A percentile compares a stretch with the other conserved stretches of the same genome.
Conservation (phyloP, 2,888 invertebrate genomes). For the Latrodectus elegans region DNA sequence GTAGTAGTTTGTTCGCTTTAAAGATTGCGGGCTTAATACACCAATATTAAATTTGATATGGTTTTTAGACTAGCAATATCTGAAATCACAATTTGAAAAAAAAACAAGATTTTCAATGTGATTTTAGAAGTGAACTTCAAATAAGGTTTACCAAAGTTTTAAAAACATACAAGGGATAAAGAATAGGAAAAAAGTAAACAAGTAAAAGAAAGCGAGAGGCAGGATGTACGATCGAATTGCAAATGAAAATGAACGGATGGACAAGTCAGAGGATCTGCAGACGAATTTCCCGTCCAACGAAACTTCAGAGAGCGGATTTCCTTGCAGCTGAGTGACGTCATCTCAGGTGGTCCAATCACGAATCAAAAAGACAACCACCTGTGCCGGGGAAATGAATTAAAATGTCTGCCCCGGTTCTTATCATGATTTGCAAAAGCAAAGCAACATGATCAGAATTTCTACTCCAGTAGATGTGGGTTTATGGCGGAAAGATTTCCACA, state of each 20-base stretch:
- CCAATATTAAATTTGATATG: too few relatives aligned
- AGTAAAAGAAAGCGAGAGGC: slow-evolving; percentile 7
- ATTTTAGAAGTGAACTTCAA: too few relatives aligned
- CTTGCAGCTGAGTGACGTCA: slow-evolving; percentile 54
- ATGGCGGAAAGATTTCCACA: neutral
- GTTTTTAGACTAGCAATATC: too few relatives aligned
- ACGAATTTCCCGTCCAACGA: slow-evolving; percentile 44
- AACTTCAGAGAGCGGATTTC: slow-evolving; percentile 56
- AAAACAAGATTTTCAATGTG: too few relatives aligned
- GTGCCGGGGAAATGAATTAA: slow-evolving; percentile 19
- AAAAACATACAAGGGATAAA: too few relatives aligned
- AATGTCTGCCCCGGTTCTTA: neutral
- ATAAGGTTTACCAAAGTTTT: too few relatives aligned
- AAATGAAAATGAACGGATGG: slow-evolving; percentile 27
- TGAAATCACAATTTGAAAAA: too few relatives aligned
- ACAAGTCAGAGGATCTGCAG: slow-evolving; percentile 21
- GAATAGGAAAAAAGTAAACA: neutral
- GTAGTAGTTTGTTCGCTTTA: too few relatives aligned
- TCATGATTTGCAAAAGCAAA: neutral
- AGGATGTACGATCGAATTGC: slow-evolving; percentile 32
- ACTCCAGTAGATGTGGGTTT: slow-evolving; percentile 48
- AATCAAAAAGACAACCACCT: slow-evolving; percentile 46
- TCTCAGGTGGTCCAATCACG: slow-evolving; percentile 61
- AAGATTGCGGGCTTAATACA: too few relatives aligned
- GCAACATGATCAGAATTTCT: slow-evolving; percentile 25